Base-by-base conservation (phyloP, 2,888 invertebrate genomes). In the Pristionchus mayeri region DNA sequence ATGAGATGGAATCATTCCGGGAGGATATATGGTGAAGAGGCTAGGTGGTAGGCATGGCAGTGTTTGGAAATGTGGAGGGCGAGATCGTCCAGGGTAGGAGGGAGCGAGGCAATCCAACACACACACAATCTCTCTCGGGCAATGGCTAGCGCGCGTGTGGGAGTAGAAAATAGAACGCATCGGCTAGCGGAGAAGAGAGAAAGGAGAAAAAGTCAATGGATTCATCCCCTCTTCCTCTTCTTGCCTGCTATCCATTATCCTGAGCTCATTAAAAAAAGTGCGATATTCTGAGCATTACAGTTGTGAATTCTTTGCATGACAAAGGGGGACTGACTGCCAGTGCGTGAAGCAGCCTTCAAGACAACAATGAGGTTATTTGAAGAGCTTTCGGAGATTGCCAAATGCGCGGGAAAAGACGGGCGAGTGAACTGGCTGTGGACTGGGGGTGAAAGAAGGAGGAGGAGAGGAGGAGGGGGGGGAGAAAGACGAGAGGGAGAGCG, bases 371-470 rank as follows among this genome's bases (percentile, higher is more conserved):
- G n/a, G n/a, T n/a, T 44, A 9, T 44, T 44, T 44, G 44, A 21
- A n/a, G 21, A 44, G 71, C 27, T 34, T 40, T 6, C 40, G 71
- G n/a, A 9, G 71, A 44, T 21, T 27, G 44, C 18, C 40, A n/a
- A 16, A 71, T n/a, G 71, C 40, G 71, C 71, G 40, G 71, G 63
- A 63, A 63, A 63, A 71, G 37, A 40, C 21, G 67, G 21, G 37
- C 2, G 40, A n/a, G 71, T 24, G 71, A 71, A 71, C 63, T 63
- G 63, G 63, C 63, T 60, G 57, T 24, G n/a, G 57, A 30, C 57
- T 63, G 63, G 63, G 63, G 63, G 63, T 37, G 63, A 63, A 63
- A 34, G 63, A 34, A 30, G 30, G 60, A 30, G 30, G 24, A 57
- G 54, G 24, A 3, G 37, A 63, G 57, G 57, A 57, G 50, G 18